Evolutionary conservation across 1,140 invertebrate species (phyloP), one percentile per base, ranked within the genome.

Genomic region (Pseudomyrmex sp.): DNA sequence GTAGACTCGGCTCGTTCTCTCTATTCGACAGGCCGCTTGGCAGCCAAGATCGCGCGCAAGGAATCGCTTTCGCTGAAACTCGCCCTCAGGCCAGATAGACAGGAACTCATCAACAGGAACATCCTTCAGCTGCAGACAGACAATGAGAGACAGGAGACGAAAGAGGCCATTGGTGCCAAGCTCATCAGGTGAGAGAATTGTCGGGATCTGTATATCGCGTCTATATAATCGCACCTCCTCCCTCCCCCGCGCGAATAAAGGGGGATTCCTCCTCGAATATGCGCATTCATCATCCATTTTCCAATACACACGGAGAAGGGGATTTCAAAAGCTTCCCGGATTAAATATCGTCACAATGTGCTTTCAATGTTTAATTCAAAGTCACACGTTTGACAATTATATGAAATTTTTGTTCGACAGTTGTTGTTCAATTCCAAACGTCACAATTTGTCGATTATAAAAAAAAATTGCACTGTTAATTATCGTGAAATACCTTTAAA

Each of bases 41-140:
- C 98, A 87, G 96, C 98, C 63, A 99, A 99, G 95, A 97, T 99
- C 82, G 98, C 98, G 65, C 96, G 98, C 62, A 99, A 99, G 93
- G 99, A 99, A 94, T 99, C 98, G 92, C 95, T 99, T 88, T 99
- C 99, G 70, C 95, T 99, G 90, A 99, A 99, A 94, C 95, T 99
- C 83, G 97, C 98, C 86, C 95, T 99, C 84, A 95, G 99, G 79
- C 98, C 98, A 7, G 97, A 98, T 92, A 95, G 97, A 73, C 98
- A 99, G 94, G 98, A 99, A 94, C 96, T 99, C 75, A 99, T 99
- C 86, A 99, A 99, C 92, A 97, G 99, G 92, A 99, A 99, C 93
- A 99, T 99, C 85, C 96, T 99, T 92, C 98, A 98, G 93, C 96
- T 98, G 89, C 98, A 98, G 93, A 97, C 97, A 85, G 98, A 99